Conservation (phyloP, 2,888 invertebrate genomes). For the Mesorhabditis sp. region DNA sequence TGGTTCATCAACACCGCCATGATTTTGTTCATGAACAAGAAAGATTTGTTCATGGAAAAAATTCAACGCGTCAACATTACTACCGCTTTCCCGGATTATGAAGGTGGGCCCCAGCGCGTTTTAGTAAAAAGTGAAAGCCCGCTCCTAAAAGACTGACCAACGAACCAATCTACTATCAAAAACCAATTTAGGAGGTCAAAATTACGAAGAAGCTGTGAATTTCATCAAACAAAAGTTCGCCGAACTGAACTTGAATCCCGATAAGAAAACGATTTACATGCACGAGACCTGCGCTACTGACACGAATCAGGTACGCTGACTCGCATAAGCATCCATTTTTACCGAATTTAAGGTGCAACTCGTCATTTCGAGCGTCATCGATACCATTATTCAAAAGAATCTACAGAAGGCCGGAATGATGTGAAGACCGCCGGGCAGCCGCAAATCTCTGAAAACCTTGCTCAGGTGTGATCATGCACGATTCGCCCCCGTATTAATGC, state of each 20-base stretch:
- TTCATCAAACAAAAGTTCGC: slow-evolving; percentile 99
- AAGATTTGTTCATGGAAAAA: slow-evolving; percentile 56
- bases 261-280: slow-evolving; percentile 97
- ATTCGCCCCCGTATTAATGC: too few species aligned
- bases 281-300: slow-evolving; percentile 99
- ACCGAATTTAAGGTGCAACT: slow-evolving; percentile 43
- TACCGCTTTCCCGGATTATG: slow-evolving; percentile 57
- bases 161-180: not conserved
- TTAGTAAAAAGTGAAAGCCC: not conserved
- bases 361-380: slow-evolving; percentile 54
- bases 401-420: slow-evolving; percentile 58
- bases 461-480: not conserved
- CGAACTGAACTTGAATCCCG: slow-evolving; percentile 98
- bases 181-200: slow-evolving; percentile 73
- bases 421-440: slow-evolving; percentile 22
- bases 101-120: slow-evolving; percentile 35
- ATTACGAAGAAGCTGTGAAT: slow-evolving; percentile 96
- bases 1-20: slow-evolving; percentile 57
- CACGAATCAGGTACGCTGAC: slow-evolving; percentile 62
- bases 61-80: slow-evolving; percentile 57
- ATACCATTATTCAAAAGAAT: slow-evolving; percentile 57
- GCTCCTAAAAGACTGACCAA: not conserved
- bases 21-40: slow-evolving; percentile 56
- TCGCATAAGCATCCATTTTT: not conserved
- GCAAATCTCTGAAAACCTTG: not conserved